phyloP scores from a whole-genome alignment of 2,113 vertebrate genomes.

The Tapirus terrestris region DNA sequence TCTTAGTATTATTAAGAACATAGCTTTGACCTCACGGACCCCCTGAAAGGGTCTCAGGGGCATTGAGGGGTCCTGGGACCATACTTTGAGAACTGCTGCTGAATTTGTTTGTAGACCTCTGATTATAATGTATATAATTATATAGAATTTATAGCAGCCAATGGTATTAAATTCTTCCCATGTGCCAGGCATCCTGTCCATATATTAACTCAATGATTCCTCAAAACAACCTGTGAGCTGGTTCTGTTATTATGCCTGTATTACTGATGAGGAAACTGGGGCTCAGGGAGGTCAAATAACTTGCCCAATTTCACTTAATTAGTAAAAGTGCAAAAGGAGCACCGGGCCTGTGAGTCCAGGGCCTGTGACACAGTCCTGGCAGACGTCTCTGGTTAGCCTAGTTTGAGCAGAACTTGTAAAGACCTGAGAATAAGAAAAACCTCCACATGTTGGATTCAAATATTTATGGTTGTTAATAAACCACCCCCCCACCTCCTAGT shows the following conservation, averaged over 20 bases:
- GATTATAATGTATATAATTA: not conserved
- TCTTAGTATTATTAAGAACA: constrained; percentile 9
- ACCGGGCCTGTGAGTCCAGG: not conserved
- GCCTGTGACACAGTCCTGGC: not conserved
- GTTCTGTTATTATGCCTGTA: not conserved
- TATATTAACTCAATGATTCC: not conserved
- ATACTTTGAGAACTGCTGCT: not conserved
- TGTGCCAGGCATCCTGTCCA: not conserved
- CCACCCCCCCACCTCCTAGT: not conserved
- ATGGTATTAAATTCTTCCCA: not conserved
- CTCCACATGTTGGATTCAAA: not conserved
- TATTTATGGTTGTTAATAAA: not conserved
- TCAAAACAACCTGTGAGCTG: not conserved
- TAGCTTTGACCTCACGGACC: not conserved
- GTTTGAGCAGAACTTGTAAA: not conserved
- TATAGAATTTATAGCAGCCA: not conserved
- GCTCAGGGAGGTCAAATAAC: not conserved
- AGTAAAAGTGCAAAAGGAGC: not conserved
- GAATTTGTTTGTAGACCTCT: not conserved
- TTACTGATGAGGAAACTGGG: not conserved
- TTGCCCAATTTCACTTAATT: not conserved
- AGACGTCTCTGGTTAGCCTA: not conserved
- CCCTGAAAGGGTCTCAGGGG: not conserved
- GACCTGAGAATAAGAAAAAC: not conserved
- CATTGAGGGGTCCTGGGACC: not conserved